phyloP scores from a whole-genome alignment of 1,140 invertebrate genomes.

The Archegozetes longisetosus region DNA sequence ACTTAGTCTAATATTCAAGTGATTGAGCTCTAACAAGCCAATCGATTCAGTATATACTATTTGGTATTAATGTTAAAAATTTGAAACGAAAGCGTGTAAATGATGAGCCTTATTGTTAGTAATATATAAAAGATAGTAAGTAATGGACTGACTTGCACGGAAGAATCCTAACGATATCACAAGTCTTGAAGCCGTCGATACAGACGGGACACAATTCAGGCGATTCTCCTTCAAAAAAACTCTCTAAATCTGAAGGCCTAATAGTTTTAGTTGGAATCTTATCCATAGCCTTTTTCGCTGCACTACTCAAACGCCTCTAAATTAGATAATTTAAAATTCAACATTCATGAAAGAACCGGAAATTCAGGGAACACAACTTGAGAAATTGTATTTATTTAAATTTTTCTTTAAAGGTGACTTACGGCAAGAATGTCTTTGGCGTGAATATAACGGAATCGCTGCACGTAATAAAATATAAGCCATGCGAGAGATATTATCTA shows the following conservation, averaged over 20 bases:
- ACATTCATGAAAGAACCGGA: conserved; percentile 5
- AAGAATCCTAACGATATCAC: conserved; percentile 62
- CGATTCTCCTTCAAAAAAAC: conserved; percentile 48
- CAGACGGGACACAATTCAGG: conserved; percentile 75
- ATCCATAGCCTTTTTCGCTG: conserved; percentile 72
- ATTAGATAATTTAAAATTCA: conserved; percentile 23
- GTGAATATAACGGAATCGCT: conserved; percentile 76
- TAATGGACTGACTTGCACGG: conserved; percentile 58
- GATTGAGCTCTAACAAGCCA: too few relatives aligned
- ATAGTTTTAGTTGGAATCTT: conserved; percentile 74
- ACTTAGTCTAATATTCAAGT: too few relatives aligned
- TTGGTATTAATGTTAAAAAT: too few relatives aligned
- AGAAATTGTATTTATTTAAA: background rate
- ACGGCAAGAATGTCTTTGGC: conserved; percentile 62
- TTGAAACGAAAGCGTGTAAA: too few relatives aligned
- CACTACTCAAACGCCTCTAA: conserved; percentile 64
- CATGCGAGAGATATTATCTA: conserved; percentile 73
- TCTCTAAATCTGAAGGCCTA: conserved; percentile 62
- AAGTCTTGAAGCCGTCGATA: conserved; percentile 69
- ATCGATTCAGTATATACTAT: too few relatives aligned
- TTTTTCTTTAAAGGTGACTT: conserved; percentile 29
- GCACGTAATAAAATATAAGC: conserved; percentile 87
- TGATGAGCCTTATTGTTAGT: too few relatives aligned
- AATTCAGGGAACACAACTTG: background rate
- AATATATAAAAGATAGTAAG: too few relatives aligned